Conservation (phyloP, 2,113 vertebrate species). For the Oncorhynchus clarkii region DNA sequence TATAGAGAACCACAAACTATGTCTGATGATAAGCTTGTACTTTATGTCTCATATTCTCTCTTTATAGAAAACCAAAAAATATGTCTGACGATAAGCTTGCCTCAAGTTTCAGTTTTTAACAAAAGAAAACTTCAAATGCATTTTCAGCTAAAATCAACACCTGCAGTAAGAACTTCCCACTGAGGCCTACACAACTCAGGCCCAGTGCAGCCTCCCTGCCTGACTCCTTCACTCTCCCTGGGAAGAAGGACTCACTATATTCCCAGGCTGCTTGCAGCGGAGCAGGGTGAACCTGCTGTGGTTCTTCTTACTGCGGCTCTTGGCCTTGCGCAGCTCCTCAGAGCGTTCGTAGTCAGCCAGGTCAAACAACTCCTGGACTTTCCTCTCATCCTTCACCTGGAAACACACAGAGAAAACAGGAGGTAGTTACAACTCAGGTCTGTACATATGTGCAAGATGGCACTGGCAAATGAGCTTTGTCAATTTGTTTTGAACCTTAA, state of each 20-base stretch:
- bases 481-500: not conserved
- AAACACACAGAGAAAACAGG: not conserved
- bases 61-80: no score
- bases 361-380: constrained; percentile 83
- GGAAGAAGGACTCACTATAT: constrained; percentile 68
- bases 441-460: not conserved
- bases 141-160: no score
- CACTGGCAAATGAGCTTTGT: not conserved
- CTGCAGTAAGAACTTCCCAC: no score
- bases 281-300: constrained; percentile 90
- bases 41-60: no score
- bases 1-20: no score
- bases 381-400: constrained; percentile 90
- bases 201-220: no score
- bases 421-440: not conserved
- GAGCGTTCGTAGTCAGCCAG: constrained; percentile 91
- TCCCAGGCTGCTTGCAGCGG: constrained; percentile 79
- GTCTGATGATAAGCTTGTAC: no score
- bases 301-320: constrained; percentile 95
- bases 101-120: no score
- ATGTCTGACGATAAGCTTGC: no score
- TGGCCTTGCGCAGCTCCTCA: constrained; percentile 89
- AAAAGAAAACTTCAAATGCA: no score
- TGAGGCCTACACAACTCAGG: no score
- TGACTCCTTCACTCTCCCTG: not conserved